A percentile compares a stretch with the other conserved stretches of the same genome.
Evolutionary conservation across 2,797 vertebrate species (phyloP).

Genomic region (Neopelma chrysocephalum): DNA sequence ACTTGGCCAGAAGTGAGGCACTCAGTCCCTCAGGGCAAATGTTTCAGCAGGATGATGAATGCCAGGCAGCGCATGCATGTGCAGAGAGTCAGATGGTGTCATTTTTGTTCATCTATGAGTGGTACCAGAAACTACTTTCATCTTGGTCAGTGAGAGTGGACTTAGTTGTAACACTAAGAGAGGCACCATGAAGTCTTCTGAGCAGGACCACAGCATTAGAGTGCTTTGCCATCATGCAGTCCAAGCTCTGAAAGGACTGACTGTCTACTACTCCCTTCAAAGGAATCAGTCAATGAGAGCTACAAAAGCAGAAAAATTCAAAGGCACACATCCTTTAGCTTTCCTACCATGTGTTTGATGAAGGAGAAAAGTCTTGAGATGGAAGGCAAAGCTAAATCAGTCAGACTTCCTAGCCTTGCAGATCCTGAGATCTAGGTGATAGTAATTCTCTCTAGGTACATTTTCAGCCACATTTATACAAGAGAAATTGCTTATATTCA

Average conservation of each 20-base stretch:
- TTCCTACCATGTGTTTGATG: neutral
- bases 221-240: neutral
- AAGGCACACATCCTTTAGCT: neutral
- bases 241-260: neutral
- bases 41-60: neutral
- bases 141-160: neutral
- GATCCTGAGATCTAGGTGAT: neutral
- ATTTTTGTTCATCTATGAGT: neutral
- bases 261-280: neutral
- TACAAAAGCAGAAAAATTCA: neutral
- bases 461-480: neutral
- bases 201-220: neutral
- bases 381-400: neutral
- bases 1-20: neutral
- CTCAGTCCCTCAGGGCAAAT: neutral
- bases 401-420: neutral
- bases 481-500: neutral
- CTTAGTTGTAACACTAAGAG: rapidly evolving
- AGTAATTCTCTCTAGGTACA: neutral
- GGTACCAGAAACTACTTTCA: neutral
- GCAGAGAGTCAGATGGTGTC: neutral
- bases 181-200: neutral
- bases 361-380: neutral
- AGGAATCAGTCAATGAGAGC: neutral
- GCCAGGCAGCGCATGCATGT: neutral